Evolutionary conservation across 2,797 vertebrate species (phyloP).

Genomic region (Gymnothorax javanicus): DNA sequence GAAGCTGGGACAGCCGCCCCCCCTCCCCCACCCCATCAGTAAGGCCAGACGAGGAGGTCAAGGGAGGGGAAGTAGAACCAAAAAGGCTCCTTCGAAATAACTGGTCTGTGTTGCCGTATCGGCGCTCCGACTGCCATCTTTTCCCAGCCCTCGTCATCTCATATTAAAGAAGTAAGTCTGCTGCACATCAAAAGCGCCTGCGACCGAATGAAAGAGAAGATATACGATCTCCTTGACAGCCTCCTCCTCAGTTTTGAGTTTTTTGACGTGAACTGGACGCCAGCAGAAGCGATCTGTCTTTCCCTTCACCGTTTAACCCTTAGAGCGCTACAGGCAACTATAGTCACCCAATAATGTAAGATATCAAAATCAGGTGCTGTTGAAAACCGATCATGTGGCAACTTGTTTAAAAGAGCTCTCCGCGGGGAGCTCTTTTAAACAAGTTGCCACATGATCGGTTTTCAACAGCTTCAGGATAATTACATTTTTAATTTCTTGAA

Average conservation of each 20-base stretch:
- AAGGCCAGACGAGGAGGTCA: background rate
- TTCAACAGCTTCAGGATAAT: no score
- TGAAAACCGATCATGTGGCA: no score
- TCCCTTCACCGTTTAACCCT: slow-evolving; percentile 44
- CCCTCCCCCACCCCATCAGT: background rate
- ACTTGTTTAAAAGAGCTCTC: no score
- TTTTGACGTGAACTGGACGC: slow-evolving; percentile 68
- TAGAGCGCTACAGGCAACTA: no score
- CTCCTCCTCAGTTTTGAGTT: slow-evolving; percentile 67
- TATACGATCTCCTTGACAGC: slow-evolving; percentile 61
- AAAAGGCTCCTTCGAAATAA: background rate
- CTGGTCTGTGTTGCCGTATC: no score
- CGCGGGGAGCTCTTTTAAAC: no score
- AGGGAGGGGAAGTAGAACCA: background rate
- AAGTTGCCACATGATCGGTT: no score
- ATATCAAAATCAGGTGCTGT: no score
- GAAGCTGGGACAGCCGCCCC: background rate
- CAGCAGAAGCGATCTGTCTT: slow-evolving; percentile 59
- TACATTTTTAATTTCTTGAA: no score
- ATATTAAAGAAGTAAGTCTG: slow-evolving; percentile 67
- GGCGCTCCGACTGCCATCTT: background rate
- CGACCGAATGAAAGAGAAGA: slow-evolving; percentile 62
- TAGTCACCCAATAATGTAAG: no score
- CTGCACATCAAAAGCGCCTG: slow-evolving; percentile 65
- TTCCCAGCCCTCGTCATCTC: slow-evolving; percentile 49